These are phyloP conservation scores for Sclerurus mexicanus DNA, from an alignment of 2,113 vertebrate genomes.

Conservation along the genomic window DNA sequence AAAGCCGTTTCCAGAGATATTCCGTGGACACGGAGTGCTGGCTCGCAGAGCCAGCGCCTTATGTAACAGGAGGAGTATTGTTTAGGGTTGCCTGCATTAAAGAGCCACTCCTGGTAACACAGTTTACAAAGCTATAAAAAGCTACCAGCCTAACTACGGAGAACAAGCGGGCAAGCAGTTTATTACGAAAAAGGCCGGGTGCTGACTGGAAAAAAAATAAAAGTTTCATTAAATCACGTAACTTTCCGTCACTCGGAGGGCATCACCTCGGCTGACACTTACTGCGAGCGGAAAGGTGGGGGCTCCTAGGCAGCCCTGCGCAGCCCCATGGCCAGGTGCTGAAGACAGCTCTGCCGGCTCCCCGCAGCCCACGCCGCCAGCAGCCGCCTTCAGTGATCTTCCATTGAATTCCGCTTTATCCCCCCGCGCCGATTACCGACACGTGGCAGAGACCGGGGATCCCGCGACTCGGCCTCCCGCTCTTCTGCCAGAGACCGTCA, in stretches of 20 bases:
- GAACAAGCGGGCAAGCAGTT: neutral
- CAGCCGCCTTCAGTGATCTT: conserved; percentile 20
- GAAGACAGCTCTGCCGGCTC: conserved; percentile 72
- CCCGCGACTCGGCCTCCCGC: neutral
- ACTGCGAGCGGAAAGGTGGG: conserved; percentile 49
- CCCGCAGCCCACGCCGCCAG: neutral
- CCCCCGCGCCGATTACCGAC: neutral
- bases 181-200: neutral
- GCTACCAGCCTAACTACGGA: conserved; percentile 14
- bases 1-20: conserved; percentile 75
- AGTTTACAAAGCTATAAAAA: conserved; percentile 69
- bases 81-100: conserved; percentile 67
- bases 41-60: conserved; percentile 61
- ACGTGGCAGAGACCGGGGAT: neutral
- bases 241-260: neutral
- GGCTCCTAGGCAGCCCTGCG: conserved; percentile 52
- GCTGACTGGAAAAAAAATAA: neutral
- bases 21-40: conserved; percentile 58
- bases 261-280: conserved; percentile 43
- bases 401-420: conserved; percentile 15
- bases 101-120: conserved; percentile 70
- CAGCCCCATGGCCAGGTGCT: conserved; percentile 69
- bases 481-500: conserved; percentile 41
- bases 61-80: conserved; percentile 75
- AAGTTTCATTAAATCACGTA: neutral